Percentiles rank a stretch among this genome's conserved stretches.
phyloP scores from a whole-genome alignment of 1,140 invertebrate genomes.

The Amyelois transitella region DNA sequence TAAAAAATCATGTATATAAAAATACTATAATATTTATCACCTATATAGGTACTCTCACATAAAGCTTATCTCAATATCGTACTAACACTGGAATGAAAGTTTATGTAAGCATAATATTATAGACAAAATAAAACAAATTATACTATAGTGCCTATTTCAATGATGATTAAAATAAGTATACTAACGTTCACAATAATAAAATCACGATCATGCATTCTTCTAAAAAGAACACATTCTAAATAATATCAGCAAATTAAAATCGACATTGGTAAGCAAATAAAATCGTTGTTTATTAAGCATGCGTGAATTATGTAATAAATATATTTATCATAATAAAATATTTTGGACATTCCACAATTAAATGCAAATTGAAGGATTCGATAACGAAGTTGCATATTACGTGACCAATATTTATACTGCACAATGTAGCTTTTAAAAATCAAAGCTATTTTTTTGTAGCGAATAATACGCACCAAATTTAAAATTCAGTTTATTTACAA shows the following conservation, averaged over 20 bases:
- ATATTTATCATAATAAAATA: conserved; percentile 24
- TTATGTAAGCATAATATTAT: conserved; percentile 52
- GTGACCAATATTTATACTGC: conserved; percentile 4
- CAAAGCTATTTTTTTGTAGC: background rate
- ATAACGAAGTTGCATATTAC: conserved; percentile 5
- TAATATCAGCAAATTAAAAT: conserved; percentile 50
- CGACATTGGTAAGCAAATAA: conserved; percentile 48
- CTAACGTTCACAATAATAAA: conserved; percentile 35
- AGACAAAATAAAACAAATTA: conserved; percentile 19
- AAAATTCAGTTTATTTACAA: background rate
- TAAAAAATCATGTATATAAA: conserved; percentile 51
- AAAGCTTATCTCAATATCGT: conserved; percentile 62
- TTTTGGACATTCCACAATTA: conserved; percentile 38
- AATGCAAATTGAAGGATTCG: conserved; percentile 43
- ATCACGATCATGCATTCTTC: conserved; percentile 43
- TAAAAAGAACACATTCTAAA: conserved; percentile 31
- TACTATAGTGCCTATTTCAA: conserved; percentile 14
- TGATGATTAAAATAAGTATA: conserved; percentile 16
- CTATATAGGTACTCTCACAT: conserved; percentile 42
- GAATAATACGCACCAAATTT: background rate
- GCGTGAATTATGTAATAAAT: conserved; percentile 29
- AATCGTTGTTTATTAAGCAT: conserved; percentile 53
- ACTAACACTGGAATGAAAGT: conserved; percentile 68
- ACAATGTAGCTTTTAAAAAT: background rate
- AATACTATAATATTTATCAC: conserved; percentile 54